A percentile compares a stretch with the other conserved stretches of the same genome.
Evolutionary conservation across 2,113 vertebrate species (phyloP).

Genomic region (Anhinga rufa): DNA sequence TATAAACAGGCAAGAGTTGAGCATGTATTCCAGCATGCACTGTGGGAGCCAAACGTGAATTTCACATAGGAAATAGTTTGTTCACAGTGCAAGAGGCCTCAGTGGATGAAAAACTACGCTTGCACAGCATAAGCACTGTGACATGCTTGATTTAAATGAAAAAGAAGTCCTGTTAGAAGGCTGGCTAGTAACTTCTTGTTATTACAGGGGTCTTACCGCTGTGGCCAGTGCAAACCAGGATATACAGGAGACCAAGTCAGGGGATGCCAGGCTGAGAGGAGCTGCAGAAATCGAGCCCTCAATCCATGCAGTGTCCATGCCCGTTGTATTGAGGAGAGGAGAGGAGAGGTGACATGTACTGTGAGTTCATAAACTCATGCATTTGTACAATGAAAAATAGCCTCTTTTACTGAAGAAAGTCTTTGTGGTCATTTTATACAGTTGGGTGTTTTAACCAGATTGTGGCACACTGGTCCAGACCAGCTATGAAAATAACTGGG

Average conservation of each 20-base stretch:
- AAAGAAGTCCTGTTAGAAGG: background rate
- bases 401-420: background rate
- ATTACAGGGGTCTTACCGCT: slow-evolving; percentile 88
- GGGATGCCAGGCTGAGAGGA: slow-evolving; percentile 80
- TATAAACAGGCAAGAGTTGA: background rate
- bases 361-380: slow-evolving; percentile 71
- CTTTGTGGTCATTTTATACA: background rate
- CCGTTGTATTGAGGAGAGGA: slow-evolving; percentile 82
- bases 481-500: background rate
- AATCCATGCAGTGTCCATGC: slow-evolving; percentile 88
- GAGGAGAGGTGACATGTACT: slow-evolving; percentile 84
- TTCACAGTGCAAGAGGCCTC: background rate
- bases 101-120: background rate
- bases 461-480: background rate
- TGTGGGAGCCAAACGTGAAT: background rate
- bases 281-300: slow-evolving; percentile 79
- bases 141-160: background rate
- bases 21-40: background rate
- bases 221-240: slow-evolving; percentile 86
- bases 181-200: background rate
- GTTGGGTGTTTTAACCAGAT: background rate
- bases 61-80: background rate
- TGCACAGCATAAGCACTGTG: background rate
- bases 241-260: slow-evolving; percentile 85
- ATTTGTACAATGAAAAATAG: background rate